Conservation (phyloP, 2,888 invertebrate species). For the Ormyrus labotus region DNA sequence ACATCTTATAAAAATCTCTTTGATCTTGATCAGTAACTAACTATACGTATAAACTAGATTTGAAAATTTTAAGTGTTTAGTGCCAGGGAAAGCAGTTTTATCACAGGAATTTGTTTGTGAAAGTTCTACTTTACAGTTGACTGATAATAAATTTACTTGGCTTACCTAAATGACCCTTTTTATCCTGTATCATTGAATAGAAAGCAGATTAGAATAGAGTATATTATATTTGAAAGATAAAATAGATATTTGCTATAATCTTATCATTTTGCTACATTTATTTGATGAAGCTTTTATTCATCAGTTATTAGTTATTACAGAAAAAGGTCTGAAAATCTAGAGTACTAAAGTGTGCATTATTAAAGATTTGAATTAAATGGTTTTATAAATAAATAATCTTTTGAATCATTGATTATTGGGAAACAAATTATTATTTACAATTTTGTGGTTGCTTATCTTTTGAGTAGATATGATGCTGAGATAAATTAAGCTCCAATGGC, state of each 20-base stretch:
- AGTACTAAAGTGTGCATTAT: too few relatives aligned
- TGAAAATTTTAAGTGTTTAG: neutral
- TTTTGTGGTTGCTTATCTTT: conserved; percentile 31
- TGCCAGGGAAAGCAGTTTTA: neutral
- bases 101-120: conserved; percentile 13
- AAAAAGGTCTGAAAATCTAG: too few relatives aligned
- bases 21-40: conserved; percentile 21
- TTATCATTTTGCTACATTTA: neutral
- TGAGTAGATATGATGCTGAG: conserved; percentile 24
- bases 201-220: conserved; percentile 33
- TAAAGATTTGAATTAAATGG: neutral
- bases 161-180: conserved; percentile 6
- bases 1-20: conserved; percentile 33
- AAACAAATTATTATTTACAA: conserved; percentile 20
- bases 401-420: neutral
- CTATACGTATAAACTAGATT: conserved; percentile 19
- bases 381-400: conserved; percentile 15
- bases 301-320: neutral
- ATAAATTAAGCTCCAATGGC: conserved; percentile 37
- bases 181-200: conserved; percentile 12
- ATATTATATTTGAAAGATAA: conserved; percentile 5
- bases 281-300: neutral
- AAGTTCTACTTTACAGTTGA: conserved; percentile 32
- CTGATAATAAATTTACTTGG: neutral
- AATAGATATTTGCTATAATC: neutral